Evolutionary conservation across 2,113 vertebrate genomes (phyloP).

Genomic region (Grus americana): DNA sequence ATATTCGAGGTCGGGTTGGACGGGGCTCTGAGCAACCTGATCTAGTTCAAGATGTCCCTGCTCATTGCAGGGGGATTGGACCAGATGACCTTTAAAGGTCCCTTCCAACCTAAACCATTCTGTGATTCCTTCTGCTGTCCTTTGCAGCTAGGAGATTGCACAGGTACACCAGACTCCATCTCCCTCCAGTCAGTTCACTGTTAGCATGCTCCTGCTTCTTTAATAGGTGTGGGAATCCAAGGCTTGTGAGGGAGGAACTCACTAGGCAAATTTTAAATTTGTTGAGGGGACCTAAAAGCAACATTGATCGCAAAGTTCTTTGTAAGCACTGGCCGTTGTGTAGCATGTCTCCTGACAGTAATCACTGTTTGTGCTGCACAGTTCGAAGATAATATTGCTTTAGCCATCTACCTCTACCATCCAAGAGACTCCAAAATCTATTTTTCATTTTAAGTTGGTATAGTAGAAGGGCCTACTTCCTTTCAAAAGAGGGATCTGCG

Average conservation of each 20-base stretch:
- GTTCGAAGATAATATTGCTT: slow-evolving; percentile 21
- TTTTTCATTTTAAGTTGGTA: neutral
- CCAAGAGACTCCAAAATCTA: neutral
- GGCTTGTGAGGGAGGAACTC: neutral
- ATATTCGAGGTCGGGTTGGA: too few species aligned
- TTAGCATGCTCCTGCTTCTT: neutral
- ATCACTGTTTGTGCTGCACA: neutral
- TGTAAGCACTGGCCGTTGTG: neutral
- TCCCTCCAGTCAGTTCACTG: neutral
- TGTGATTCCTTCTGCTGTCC: neutral
- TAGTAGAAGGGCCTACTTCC: neutral
- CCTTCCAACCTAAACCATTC: too few species aligned
- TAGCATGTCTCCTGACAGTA: neutral
- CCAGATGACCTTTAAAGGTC: too few species aligned
- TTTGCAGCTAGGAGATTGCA: neutral
- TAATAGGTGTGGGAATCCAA: neutral
- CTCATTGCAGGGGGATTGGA: too few species aligned
- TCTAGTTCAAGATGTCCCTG: too few species aligned
- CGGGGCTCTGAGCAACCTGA: too few species aligned
- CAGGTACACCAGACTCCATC: neutral
- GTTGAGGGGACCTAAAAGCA: neutral
- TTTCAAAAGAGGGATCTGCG: neutral
- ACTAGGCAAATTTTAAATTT: neutral
- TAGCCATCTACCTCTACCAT: slow-evolving; percentile 65
- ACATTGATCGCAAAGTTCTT: neutral